Percentiles rank a stretch among this genome's conserved stretches.
Evolutionary conservation across 35 echinoderm and acorn worm genomes (phyloP).

Genomic region (Apostichopus parvimensis): DNA sequence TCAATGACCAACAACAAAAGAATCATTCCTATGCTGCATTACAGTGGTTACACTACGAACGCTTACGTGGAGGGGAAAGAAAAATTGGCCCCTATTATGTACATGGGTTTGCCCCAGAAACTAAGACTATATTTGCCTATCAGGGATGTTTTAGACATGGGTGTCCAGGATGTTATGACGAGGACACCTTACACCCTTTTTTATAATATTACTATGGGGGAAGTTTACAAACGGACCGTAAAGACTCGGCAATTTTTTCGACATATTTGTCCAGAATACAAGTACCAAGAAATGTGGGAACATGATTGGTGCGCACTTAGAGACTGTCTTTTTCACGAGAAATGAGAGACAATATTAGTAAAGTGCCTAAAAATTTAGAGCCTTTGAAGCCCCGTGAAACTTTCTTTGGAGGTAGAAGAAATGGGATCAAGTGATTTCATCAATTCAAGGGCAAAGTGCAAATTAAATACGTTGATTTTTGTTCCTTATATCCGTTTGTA

Average conservation of each 20-base stretch:
- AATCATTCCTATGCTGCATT: constrained; percentile 21
- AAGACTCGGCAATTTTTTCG: background rate
- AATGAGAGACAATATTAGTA: background rate
- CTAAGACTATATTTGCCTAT: constrained; percentile 47
- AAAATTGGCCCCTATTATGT: constrained; percentile 55
- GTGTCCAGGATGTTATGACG: constrained; percentile 31
- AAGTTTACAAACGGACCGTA: background rate
- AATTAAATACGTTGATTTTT: constrained; percentile 57
- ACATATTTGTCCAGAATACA: constrained; percentile 7
- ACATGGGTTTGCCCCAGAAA: constrained; percentile 50
- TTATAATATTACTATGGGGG: constrained; percentile 13
- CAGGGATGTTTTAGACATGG: constrained; percentile 34
- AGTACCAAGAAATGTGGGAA: constrained; percentile 27
- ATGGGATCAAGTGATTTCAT: constrained; percentile 45
- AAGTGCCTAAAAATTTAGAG: background rate
- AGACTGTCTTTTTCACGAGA: background rate
- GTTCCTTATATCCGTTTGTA: constrained; percentile 44
- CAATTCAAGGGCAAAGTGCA: background rate
- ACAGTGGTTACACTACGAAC: constrained; percentile 38
- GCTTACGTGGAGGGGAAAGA: constrained; percentile 25
- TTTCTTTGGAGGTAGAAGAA: constrained; percentile 56
- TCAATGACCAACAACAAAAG: constrained; percentile 38
- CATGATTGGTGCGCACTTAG: background rate
- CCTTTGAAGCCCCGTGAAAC: constrained; percentile 16
- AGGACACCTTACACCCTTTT: constrained; percentile 8